Conservation (phyloP, 2,113 vertebrate genomes). For the Marcusenius ussheri region DNA sequence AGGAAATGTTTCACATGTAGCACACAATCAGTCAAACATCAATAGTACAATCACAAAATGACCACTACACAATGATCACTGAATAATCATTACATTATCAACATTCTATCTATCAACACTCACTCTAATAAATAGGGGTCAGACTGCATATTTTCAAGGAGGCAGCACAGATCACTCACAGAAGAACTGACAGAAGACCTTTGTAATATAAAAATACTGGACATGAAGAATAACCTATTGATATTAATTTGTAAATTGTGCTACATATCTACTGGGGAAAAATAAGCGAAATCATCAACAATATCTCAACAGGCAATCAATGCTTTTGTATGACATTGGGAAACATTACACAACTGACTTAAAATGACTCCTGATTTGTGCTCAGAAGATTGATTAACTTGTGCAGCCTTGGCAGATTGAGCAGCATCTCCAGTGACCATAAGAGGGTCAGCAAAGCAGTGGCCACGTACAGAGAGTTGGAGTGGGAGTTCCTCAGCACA, state of each 20-base stretch:
- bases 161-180: not conserved
- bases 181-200: not conserved
- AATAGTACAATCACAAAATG: not conserved
- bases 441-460: not conserved
- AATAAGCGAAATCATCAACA: not conserved
- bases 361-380: not conserved
- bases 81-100: not conserved
- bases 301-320: not conserved
- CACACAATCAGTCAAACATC: not conserved
- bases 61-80: not conserved
- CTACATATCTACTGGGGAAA: not conserved
- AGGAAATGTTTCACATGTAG: not conserved
- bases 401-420: not conserved
- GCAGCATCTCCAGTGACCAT: not conserved
- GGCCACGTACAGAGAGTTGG: conserved; percentile 79
- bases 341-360: not conserved
- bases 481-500: conserved; percentile 81
- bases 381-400: not conserved
- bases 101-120: no score
- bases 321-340: not conserved
- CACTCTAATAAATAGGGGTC: not conserved
- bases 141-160: not conserved
- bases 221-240: not conserved
- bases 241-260: not conserved
- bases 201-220: not conserved